Evolutionary conservation across 2,797 vertebrate genomes (phyloP).

Genomic region (Heteromormyrus szaboi): DNA sequence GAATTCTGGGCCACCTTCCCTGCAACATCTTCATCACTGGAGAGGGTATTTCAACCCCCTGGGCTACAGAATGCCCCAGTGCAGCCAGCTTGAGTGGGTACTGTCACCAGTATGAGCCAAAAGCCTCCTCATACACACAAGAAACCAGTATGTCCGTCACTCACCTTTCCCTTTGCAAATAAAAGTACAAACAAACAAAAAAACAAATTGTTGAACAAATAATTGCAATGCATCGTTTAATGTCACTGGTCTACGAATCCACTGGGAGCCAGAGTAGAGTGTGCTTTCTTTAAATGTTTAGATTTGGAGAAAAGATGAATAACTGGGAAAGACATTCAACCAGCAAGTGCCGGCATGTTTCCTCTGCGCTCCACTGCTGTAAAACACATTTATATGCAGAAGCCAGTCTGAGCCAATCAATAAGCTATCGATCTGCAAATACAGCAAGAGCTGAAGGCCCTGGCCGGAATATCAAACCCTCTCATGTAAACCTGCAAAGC

Average conservation of each 20-base stretch:
- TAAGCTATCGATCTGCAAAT: slow-evolving; percentile 45
- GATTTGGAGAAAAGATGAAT: slow-evolving; percentile 15
- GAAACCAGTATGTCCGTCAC: not conserved
- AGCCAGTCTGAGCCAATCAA: slow-evolving; percentile 40
- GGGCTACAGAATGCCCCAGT: slow-evolving; percentile 9
- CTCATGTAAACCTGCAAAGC: slow-evolving; percentile 31
- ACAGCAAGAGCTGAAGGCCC: slow-evolving; percentile 38
- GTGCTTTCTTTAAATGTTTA: slow-evolving; percentile 34
- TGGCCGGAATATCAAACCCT: slow-evolving; percentile 34
- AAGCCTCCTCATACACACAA: not conserved
- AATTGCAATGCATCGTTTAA: slow-evolving; percentile 20
- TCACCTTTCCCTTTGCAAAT: not conserved
- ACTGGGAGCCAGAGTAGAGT: slow-evolving; percentile 12
- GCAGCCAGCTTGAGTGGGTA: not conserved
- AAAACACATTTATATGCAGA: slow-evolving; percentile 39
- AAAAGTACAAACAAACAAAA: slow-evolving; percentile 25
- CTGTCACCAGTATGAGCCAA: not conserved
- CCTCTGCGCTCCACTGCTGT: slow-evolving; percentile 26
- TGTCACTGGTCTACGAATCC: slow-evolving; percentile 27
- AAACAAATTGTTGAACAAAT: not conserved
- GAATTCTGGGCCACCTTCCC: slow-evolving; percentile 37
- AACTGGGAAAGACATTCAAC: slow-evolving; percentile 11
- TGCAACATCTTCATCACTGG: slow-evolving; percentile 44
- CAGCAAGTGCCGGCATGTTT: slow-evolving; percentile 19
- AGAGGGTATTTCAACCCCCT: slow-evolving; percentile 30